Base-by-base conservation (phyloP, 2,797 vertebrate genomes). In the Neopelma chrysocephalum region DNA sequence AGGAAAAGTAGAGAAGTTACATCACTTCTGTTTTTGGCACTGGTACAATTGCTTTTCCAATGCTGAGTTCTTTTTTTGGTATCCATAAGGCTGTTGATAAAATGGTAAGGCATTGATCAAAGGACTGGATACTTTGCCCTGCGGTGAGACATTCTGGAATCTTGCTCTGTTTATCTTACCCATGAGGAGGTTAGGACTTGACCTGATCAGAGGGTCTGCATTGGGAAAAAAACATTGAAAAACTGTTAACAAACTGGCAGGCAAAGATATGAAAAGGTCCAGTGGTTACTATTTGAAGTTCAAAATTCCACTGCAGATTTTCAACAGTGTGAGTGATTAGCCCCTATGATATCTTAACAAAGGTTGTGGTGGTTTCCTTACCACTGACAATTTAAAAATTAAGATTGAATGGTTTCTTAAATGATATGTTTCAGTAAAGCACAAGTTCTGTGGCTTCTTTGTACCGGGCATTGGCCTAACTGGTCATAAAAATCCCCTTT, bases 131-230 rank as follows among this genome's bases (percentile, higher is more conserved):
- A 42, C 60, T 96, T 92, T 72, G 88, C 58, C 51, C 95, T 96
- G 96, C 0, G 92, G 94, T 94, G 83, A 96, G 96, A 97, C 96
- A 66, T 96, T 95, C 77, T 95, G 92, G 93, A 93, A 96, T 97
- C 88, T 76, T 84, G 40, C 51, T 92, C 36, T 95, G 94, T 96
- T 96, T 96, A 77, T 95, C 77, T 96, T 96, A 90, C 80, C 88
- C 93, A 45, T 77, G 77, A 90, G 83, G 72, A 95, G 50, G 47
- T 38, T 88, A 65, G 66, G 54, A 36, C 73, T 94, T 93, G 94
- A 96, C 86, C 88, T 92, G 90, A 94, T 93, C 93, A 82, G 93
- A 94, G 86, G 84, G 68, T 95, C 90, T 93, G 51, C 70, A 69
- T 1, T 82, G 81, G 77, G 89, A n/a, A 86, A 90, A 90, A 89